Conservation (phyloP, 30 jellyfish, hydroid and myxozoan genomes). For the Nemopilema nomurai region DNA sequence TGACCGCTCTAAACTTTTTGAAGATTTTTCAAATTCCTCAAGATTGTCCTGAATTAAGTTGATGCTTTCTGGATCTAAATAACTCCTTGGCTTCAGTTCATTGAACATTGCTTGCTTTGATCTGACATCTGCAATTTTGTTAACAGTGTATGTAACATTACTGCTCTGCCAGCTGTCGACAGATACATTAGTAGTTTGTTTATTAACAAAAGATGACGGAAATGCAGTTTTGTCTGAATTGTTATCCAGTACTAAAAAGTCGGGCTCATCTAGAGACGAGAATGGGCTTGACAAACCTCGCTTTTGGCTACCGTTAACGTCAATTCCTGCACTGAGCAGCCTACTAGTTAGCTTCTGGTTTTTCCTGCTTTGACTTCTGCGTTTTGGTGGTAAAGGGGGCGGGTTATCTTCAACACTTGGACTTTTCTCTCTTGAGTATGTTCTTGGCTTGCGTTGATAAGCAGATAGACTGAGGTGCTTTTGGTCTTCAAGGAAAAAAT, state of each 20-base stretch:
- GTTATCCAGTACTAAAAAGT: not conserved
- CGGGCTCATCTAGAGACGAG: not conserved
- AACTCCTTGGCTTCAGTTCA: not conserved
- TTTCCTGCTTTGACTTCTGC: constrained; percentile 45
- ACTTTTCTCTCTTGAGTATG: constrained; percentile 36
- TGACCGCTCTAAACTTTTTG: not conserved
- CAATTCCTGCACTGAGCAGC: constrained; percentile 44
- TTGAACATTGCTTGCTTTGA: not conserved
- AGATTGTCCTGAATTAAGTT: not conserved
- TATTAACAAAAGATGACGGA: no score
- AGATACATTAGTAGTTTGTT: not conserved
- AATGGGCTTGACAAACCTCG: not conserved
- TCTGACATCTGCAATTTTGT: not conserved
- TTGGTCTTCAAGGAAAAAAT: not conserved
- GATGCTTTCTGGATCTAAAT: not conserved
- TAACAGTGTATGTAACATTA: not conserved
- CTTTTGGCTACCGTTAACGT: not conserved
- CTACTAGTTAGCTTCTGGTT: constrained; percentile 41
- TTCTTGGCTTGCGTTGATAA: constrained; percentile 48
- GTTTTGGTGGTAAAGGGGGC: constrained; percentile 74
- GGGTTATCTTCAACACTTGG: constrained; percentile 59
- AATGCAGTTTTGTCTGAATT: not conserved
- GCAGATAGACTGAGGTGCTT: constrained; percentile 9
- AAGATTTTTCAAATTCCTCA: not conserved
- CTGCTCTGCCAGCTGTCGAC: not conserved